A percentile compares a stretch with the other conserved stretches of the same genome.
Conservation (phyloP, 1,140 invertebrate genomes). For the Bactericera cockerelli region DNA sequence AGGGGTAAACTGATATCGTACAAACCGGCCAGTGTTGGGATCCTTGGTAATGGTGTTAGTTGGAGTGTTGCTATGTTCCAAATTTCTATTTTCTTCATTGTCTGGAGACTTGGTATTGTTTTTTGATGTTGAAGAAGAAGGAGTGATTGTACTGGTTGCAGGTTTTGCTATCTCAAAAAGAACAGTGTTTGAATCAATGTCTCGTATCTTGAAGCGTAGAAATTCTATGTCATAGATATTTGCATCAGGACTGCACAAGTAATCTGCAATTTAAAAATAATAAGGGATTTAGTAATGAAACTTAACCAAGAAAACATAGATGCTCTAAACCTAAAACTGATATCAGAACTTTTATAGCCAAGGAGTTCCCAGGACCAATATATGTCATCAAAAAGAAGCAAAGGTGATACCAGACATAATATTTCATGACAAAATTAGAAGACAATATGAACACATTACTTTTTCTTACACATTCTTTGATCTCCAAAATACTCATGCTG, state of each 20-base stretch:
- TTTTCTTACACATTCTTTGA: too few relatives aligned
- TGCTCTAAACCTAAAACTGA: too few relatives aligned
- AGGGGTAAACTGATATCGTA: conserved; percentile 92
- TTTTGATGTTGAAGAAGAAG: background rate
- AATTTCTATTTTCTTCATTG: background rate
- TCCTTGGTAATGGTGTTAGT: conserved; percentile 34
- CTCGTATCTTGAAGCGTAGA: conserved; percentile 90
- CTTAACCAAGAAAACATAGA: too few relatives aligned
- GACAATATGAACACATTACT: too few relatives aligned
- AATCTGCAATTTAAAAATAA: conserved; percentile 39
- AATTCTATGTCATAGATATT: conserved; percentile 98
- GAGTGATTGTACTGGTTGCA: conserved; percentile 31
- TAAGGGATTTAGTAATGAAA: too few relatives aligned
- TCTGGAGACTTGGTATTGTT: background rate
- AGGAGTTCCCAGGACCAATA: too few relatives aligned
- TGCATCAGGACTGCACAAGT: conserved; percentile 83
- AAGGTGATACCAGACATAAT: too few relatives aligned
- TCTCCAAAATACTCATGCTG: too few relatives aligned
- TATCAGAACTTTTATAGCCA: too few relatives aligned
- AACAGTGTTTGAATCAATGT: conserved; percentile 80
- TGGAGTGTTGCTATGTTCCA: background rate
- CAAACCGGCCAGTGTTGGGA: conserved; percentile 85
- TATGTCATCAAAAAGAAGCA: too few relatives aligned
- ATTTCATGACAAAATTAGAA: too few relatives aligned
- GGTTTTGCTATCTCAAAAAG: conserved; percentile 97